phyloP scores from a whole-genome alignment of 2,888 invertebrate genomes.

The Parochlus steinenii region DNA sequence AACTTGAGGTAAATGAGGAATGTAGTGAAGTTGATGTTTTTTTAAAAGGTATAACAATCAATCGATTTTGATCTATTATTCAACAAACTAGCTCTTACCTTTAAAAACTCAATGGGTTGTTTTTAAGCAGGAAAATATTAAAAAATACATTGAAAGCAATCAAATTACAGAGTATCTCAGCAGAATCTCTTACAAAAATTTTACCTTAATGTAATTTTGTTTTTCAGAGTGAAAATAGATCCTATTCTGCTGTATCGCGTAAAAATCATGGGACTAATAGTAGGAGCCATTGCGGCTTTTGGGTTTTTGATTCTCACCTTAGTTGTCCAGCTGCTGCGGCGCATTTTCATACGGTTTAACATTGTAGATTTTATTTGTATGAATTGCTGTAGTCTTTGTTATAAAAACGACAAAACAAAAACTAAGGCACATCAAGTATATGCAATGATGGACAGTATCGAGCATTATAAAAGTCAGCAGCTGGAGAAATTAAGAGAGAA shows the following conservation, averaged over 20 bases:
- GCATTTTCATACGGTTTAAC: constrained; percentile 51
- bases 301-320: constrained; percentile 66
- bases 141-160: too few relatives aligned
- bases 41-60: too few relatives aligned
- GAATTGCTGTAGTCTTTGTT: constrained; percentile 58
- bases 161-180: too few relatives aligned
- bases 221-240: constrained; percentile 64
- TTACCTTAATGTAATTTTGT: too few relatives aligned
- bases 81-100: too few relatives aligned
- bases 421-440: constrained; percentile 71
- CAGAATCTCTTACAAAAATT: too few relatives aligned
- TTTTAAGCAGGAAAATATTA: too few relatives aligned
- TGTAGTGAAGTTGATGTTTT: too few relatives aligned
- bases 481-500: constrained; percentile 78
- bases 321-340: constrained; percentile 56
- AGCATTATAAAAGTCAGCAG: constrained; percentile 77
- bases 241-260: constrained; percentile 71
- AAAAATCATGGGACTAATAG: constrained; percentile 65
- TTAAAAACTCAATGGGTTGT: too few relatives aligned
- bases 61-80: too few relatives aligned
- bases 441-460: constrained; percentile 78
- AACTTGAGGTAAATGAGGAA: too few relatives aligned
- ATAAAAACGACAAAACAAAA: constrained; percentile 47
- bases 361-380: constrained; percentile 41
- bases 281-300: constrained; percentile 64